These are phyloP conservation scores for Aurelia sp. DNA, from an alignment of 30 jellyfish, hydroid and myxozoan genomes.

Conservation along the genomic window DNA sequence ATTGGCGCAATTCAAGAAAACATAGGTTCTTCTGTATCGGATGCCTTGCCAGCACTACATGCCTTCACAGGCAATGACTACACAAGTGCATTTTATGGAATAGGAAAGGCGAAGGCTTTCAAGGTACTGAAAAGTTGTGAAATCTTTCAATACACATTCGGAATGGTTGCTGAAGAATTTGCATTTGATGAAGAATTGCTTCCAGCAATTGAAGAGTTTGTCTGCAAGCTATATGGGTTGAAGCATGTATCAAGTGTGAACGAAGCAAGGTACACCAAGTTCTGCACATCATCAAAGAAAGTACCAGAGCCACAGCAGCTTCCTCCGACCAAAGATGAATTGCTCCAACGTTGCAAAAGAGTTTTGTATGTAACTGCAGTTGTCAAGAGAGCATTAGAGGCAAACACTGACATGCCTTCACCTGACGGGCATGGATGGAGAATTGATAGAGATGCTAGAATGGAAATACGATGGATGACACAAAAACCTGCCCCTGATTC, in stretches of 20 bases:
- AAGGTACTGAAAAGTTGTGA: conserved; percentile 23
- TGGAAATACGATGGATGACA: conserved; percentile 23
- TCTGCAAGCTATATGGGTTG: conserved; percentile 35
- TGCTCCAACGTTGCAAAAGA: conserved; percentile 47
- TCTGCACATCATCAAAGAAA: conserved; percentile 36
- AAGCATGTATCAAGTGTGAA: conserved; percentile 19
- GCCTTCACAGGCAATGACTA: conserved; percentile 72
- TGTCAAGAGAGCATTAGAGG: conserved; percentile 46
- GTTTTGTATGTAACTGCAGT: conserved; percentile 50
- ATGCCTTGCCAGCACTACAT: conserved; percentile 61
- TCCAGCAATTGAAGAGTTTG: conserved; percentile 30
- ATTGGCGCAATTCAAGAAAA: conserved; percentile 14
- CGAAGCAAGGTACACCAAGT: conserved; percentile 56
- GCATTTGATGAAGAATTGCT: conserved; percentile 39
- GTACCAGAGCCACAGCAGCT: no score
- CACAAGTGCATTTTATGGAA: conserved; percentile 60
- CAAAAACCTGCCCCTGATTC: conserved; percentile 68
- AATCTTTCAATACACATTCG: conserved; percentile 22
- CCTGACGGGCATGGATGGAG: conserved; percentile 77
- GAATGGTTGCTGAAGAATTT: conserved; percentile 20
- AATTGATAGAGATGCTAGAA: not conserved
- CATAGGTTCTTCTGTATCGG: conserved; percentile 29
- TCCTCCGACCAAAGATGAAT: conserved; percentile 61
- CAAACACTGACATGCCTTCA: conserved; percentile 39
- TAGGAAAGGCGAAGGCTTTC: conserved; percentile 41